Conservation (phyloP, 2,797 vertebrate genomes). For the Myotis findleyi region DNA sequence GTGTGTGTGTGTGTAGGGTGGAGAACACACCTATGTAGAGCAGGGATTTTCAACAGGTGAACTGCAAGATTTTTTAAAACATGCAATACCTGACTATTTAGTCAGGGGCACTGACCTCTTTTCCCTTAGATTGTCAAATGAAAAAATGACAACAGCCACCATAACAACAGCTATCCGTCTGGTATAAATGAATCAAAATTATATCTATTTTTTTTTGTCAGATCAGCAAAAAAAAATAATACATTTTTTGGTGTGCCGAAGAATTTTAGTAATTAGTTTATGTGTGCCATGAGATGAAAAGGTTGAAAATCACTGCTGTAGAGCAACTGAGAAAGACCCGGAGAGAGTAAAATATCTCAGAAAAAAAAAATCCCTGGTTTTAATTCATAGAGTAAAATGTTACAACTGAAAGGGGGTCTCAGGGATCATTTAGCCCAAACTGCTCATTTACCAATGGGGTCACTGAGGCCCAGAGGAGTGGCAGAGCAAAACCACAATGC, state of each 20-base stretch:
- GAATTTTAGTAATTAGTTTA: neutral
- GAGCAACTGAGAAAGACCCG: neutral
- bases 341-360: neutral
- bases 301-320: neutral
- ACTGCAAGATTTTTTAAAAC: neutral
- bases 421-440: neutral
- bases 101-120: neutral
- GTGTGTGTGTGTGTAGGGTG: neutral
- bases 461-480: neutral
- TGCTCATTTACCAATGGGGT: neutral
- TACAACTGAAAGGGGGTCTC: neutral
- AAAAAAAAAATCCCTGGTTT: neutral
- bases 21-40: neutral
- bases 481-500: neutral
- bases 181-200: neutral
- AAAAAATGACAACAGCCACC: neutral
- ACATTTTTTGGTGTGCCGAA: neutral
- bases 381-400: neutral
- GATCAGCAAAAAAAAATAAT: neutral
- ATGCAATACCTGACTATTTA: neutral
- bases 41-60: neutral
- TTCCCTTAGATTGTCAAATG: neutral
- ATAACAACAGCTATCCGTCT: neutral
- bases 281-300: neutral
- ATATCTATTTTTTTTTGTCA: neutral